Conservation (phyloP, 2,888 invertebrate genomes). For the Idaea aversata region DNA sequence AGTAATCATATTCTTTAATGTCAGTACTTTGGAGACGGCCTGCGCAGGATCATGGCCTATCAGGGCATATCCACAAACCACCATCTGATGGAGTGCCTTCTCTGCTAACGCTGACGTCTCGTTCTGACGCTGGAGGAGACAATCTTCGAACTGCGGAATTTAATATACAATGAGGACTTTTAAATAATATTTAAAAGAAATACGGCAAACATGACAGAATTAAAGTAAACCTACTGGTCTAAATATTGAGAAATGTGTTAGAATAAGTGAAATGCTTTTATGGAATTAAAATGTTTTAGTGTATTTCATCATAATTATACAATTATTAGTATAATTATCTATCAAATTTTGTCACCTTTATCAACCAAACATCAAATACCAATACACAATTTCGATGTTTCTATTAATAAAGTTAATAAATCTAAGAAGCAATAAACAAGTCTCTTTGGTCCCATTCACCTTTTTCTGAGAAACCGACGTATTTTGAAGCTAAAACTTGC, state of each 20-base stretch:
- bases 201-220: too few species aligned
- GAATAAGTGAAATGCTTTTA: too few species aligned
- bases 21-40: constrained; percentile 56
- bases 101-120: constrained; percentile 60
- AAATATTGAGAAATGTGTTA: too few species aligned
- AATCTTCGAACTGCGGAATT: constrained; percentile 47
- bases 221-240: too few species aligned
- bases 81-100: constrained; percentile 72
- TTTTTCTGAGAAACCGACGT: background rate
- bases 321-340: background rate
- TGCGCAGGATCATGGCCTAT: constrained; percentile 70
- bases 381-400: background rate
- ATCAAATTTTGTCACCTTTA: background rate
- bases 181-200: too few species aligned
- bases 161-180: background rate
- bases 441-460: background rate
- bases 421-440: background rate
- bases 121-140: constrained; percentile 52
- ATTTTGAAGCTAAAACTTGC: background rate
- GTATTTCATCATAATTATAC: background rate
- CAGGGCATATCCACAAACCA: constrained; percentile 69
- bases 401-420: background rate
- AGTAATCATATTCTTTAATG: constrained; percentile 60
- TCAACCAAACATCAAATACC: background rate
- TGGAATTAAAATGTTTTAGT: too few species aligned